Conservation (phyloP, 1,140 invertebrate genomes). For the Cotesia typhae region DNA sequence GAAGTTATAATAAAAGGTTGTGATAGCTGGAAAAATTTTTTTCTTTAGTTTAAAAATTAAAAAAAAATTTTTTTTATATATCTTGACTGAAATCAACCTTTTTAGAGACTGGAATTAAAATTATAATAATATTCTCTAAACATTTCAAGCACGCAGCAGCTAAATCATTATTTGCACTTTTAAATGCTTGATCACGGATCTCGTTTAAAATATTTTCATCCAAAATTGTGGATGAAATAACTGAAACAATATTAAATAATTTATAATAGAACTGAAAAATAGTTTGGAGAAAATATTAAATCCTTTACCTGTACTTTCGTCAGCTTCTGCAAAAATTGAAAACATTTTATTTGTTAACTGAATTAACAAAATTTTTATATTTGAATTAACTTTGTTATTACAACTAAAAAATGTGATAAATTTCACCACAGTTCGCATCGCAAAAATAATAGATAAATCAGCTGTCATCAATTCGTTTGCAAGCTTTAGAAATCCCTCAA, state of each 20-base stretch:
- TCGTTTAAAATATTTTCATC: neutral
- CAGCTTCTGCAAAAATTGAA: neutral
- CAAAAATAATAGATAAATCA: neutral
- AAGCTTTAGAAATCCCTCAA: neutral
- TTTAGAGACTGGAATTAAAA: neutral
- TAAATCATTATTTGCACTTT: neutral
- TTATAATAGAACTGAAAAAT: no score
- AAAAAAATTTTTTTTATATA: neutral
- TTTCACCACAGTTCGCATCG: neutral
- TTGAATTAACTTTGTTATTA: neutral
- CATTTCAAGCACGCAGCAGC: constrained; percentile 3
- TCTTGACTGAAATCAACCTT: neutral
- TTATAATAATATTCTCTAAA: neutral
- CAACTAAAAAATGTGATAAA: neutral
- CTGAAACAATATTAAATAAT: neutral
- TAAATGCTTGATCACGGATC: neutral
- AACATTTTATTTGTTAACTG: neutral
- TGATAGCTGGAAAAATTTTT: neutral
- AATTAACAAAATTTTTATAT: neutral
- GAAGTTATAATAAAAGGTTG: no score
- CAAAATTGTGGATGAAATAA: neutral
- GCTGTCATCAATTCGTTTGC: neutral
- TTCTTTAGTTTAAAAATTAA: neutral
- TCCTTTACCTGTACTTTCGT: neutral
- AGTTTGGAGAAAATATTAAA: neutral